Base-by-base conservation (phyloP, 2,113 vertebrate genomes). In the Poeciliopsis prolifica region DNA sequence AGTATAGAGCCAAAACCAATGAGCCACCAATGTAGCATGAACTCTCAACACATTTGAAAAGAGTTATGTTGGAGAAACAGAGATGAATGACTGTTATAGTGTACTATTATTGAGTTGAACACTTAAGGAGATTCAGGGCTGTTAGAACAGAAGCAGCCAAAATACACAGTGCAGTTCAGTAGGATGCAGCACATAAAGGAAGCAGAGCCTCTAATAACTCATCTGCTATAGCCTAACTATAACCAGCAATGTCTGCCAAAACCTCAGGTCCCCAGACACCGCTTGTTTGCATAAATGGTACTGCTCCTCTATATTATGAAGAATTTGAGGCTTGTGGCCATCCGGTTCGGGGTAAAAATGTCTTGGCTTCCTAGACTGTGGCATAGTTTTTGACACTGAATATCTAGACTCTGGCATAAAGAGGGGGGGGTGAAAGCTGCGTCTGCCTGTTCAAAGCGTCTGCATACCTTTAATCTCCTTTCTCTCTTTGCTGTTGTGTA, bases 1-100 rank as follows among this genome's bases (percentile, higher is more conserved):
- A 68, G 72, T 73, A 48, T 72, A 78, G 61, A 64, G 66, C 82
- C 30, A 17, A 81, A 86, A 88, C 82, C 72, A 84, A 88, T 88
- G 73, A 77, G 73, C 80, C 51, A 74, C 86, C 85, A 91, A 92
- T 89, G 88, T 86, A 81, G 86, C 83, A 61, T 88, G 83, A 87
- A 82, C 73, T 78, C 72, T 76, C 70, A 81, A 81, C 77, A 83
- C 66, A 70, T 87, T 81, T 31, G 30, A 31, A 31, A 79, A 61
- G 66, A 79, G 76, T 81, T 31, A 65, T 35, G 72, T 48, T 74
- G 70, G 74, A 70, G 70, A 71, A 85, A 87, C 65, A 80, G 81
- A 85, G 70, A 77, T 9, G 61, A 66, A 67, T 11, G 67, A 30
- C 75, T 84, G 70, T 73, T 84, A 75, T 65, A 54, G 61, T 61